Base-by-base conservation (phyloP, 2,888 invertebrate genomes). In the Cantharis flavilabris region DNA sequence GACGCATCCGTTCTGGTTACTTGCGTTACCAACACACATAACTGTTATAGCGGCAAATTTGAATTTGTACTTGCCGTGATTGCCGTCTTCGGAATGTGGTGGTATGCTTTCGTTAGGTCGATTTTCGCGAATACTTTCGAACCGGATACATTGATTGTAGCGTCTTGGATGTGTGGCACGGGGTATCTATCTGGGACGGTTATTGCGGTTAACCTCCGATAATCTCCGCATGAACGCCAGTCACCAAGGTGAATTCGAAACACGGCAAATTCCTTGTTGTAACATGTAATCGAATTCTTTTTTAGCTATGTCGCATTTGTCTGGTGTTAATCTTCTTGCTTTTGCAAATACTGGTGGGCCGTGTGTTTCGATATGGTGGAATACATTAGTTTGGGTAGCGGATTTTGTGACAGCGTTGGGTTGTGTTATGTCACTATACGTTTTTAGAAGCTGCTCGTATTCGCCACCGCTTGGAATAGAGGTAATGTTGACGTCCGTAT, bases 241-340 rank as follows among this genome's bases (percentile, higher is more conserved):
- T n/a, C 79, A 75, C 23, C 87, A 89, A 2, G 82, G 79, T 62
- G 87, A 87, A 4, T 84, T 85, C 0, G 88, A 89, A 0, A 87
- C 88, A 3, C 88, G 82, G 49, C 87, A 87, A 11, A 89, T 87
- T 0, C 88, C 89, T 18, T 83, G 77, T 18, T 88, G 83, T 9
- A 84, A 76, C 85, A 74, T 69, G 62, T 33, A 70, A 9, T 70
- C 9, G 14, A 70, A 70, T 30, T 74, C 64, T 10, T 4, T 14
- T 13, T 70, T 74, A 0, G 74, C 69, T 0, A 28, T 30, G 3
- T 14, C 9, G 4, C 23, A 62, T n/a, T 73, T 73, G 1, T 73
- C 18, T 0, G 74, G 64, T 4, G 67, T 13, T 10, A 69, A 7
- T 7, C 73, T 13, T 1, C 49, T 23, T 23, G 26, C 13, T 3